Evolutionary conservation across 2,888 invertebrate species (phyloP).

Genomic region (Campoplex capitator): DNA sequence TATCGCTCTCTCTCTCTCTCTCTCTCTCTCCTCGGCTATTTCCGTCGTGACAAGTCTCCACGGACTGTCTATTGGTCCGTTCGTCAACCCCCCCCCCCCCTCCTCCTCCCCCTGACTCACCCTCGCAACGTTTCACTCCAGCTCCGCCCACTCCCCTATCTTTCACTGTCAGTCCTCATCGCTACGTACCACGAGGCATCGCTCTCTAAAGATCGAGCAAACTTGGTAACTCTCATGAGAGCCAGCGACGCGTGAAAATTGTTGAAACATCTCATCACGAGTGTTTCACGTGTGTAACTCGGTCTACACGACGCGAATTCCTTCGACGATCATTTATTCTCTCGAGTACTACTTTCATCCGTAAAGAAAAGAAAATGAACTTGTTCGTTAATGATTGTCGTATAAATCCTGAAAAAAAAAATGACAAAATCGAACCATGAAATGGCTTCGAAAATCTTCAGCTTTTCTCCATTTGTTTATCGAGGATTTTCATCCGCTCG

Average conservation of each 20-base stretch:
- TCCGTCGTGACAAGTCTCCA: conserved; percentile 25
- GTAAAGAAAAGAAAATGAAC: too few relatives aligned
- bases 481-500: too few relatives aligned
- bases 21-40: conserved; percentile 6
- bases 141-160: conserved; percentile 32
- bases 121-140: neutral
- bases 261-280: neutral
- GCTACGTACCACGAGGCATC: neutral
- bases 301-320: neutral
- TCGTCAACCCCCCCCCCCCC: conserved; percentile 19
- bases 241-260: conserved; percentile 9
- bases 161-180: conserved; percentile 40
- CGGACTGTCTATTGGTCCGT: conserved; percentile 17
- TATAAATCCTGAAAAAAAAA: too few relatives aligned
- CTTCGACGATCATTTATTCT: neutral
- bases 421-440: too few relatives aligned
- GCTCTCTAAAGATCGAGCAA: conserved; percentile 15
- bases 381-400: too few relatives aligned
- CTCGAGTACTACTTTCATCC: too few relatives aligned
- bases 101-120: neutral
- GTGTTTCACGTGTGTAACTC: neutral
- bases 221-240: conserved; percentile 1
- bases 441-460: too few relatives aligned
- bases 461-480: too few relatives aligned
- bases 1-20: conserved; percentile 36